Evolutionary conservation across 2,888 invertebrate species (phyloP).

Genomic region (Lamellibrachia satsuma): DNA sequence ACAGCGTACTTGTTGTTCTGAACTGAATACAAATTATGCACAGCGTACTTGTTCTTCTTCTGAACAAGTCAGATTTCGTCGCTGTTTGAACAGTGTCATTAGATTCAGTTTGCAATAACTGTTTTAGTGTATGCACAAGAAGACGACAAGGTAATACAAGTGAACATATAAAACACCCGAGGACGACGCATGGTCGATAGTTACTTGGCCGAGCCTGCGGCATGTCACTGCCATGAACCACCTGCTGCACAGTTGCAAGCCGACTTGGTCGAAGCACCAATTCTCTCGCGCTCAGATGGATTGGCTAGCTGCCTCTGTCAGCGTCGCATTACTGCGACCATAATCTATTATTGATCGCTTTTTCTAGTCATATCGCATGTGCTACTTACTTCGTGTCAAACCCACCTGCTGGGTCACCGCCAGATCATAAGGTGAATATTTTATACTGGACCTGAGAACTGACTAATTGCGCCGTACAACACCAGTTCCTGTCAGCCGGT

Average conservation of each 20-base stretch:
- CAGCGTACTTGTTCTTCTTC: too few relatives aligned
- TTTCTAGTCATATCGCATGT: conserved; percentile 17
- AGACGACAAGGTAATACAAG: not conserved
- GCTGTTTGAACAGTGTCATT: too few relatives aligned
- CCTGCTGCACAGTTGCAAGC: not conserved
- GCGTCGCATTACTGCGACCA: conserved; percentile 3
- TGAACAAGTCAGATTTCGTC: too few relatives aligned
- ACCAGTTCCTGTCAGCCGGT: not conserved
- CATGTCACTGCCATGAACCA: not conserved
- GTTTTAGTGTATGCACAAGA: not conserved
- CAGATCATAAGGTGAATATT: not conserved
- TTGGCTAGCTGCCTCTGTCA: not conserved
- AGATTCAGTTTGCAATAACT: not conserved
- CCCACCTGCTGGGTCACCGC: not conserved
- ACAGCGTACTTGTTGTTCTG: not conserved
- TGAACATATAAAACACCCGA: not conserved
- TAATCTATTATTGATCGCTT: conserved; percentile 17
- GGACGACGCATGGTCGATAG: not conserved
- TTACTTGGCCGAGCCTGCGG: not conserved
- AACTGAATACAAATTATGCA: not conserved
- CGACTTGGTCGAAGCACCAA: not conserved
- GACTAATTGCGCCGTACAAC: not conserved
- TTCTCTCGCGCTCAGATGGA: not conserved
- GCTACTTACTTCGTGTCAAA: not conserved
- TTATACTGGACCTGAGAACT: not conserved